phyloP scores from a whole-genome alignment of 2,113 vertebrate species.

The Pelecanus crispus region DNA sequence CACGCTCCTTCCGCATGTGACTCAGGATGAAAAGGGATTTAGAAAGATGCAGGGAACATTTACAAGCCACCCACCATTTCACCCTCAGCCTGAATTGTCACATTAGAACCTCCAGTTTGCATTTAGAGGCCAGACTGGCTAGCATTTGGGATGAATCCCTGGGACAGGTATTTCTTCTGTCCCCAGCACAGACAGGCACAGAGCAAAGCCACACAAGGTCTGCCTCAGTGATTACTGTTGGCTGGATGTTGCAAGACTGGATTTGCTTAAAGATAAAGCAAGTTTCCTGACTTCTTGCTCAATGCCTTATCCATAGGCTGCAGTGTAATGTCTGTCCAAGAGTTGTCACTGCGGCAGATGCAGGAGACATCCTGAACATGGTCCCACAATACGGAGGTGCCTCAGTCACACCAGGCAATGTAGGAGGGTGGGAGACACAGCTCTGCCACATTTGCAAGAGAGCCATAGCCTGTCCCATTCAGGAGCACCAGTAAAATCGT shows the following conservation, averaged over 20 bases:
- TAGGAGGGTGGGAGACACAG: background rate
- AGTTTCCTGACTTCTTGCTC: background rate
- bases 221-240: background rate
- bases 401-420: rapidly evolving
- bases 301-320: background rate
- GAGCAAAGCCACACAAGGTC: background rate
- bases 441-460: background rate
- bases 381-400: background rate
- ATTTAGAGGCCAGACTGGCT: background rate
- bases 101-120: background rate
- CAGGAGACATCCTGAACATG: background rate
- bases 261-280: background rate
- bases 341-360: background rate
- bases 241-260: background rate
- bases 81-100: background rate
- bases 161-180: background rate
- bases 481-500: background rate
- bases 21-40: conserved; percentile 57
- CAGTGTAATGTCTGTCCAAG: background rate
- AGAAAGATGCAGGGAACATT: conserved; percentile 31
- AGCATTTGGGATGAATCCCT: background rate
- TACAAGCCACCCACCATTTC: conserved; percentile 23
- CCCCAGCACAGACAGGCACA: background rate
- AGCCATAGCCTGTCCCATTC: background rate
- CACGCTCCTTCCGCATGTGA: conserved; percentile 24